Base-by-base conservation (phyloP, 2,888 invertebrate genomes). In the Thymelicus acteon region DNA sequence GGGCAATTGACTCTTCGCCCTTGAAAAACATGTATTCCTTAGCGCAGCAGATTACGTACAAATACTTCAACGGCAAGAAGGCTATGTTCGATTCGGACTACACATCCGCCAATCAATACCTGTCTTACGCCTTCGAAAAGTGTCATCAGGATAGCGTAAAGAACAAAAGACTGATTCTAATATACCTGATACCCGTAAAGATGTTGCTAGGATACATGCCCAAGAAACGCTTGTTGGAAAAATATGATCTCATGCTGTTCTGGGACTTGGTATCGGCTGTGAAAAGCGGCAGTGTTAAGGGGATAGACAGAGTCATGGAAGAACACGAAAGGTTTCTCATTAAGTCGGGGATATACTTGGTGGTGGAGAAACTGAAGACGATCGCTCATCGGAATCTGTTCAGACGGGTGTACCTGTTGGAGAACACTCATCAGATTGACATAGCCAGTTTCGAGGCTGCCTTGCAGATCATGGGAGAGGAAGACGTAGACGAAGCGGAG, bases 21-120 rank as follows among this genome's bases (percentile, higher is more conserved):
- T 96, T 97, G 75, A 98, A 98, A 87, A 98, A 98, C 70, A 95
- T 96, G 73, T 99, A 99, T 87, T 96, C 97, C 0, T 89, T 99
- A 72, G 97, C 98, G 10, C 99, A 99, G 85, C 97, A 98, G 84
- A 98, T 99, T 68, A 99, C 99, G 0, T 99, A 99, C 89, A 97
- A 97, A 83, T 99, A 99, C 89, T 99, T 98, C 91, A 98, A 99
- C 19, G 99, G 99, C 0, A 95, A 99, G 44, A 99, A 99, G 87
- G 98, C 98, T 3, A 99, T 99, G 98, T 99, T 99, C 86, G 99
- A 99, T 89, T 98, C 98, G 69, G 98, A 99, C 85, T 98, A 98
- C 84, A 96, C 97, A 86, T 95, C 96, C 88, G 99, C 99, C 31
- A 98, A 99, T 86, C 97, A 98, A 83, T 97, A 97, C 82, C 90